Percentiles rank a stretch among this genome's conserved stretches.
These are phyloP conservation scores for Zosterops borbonicus DNA, from an alignment of 2,113 vertebrate species.

Conservation along the genomic window DNA sequence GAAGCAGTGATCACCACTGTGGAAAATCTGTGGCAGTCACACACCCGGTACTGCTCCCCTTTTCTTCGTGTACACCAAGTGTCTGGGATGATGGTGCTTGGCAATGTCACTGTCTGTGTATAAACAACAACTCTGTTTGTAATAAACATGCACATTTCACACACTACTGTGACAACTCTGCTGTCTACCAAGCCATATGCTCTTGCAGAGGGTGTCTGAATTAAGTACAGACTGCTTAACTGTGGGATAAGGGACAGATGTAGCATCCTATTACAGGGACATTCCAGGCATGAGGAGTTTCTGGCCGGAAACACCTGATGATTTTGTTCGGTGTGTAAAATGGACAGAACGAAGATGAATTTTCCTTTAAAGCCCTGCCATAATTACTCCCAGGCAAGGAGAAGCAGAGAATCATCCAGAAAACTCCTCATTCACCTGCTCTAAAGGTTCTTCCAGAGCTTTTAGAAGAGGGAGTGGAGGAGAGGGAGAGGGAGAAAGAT, in stretches of 20 bases:
- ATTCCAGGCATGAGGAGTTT: not conserved
- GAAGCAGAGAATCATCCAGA: not conserved
- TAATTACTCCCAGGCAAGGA: not conserved
- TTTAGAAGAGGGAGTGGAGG: not conserved
- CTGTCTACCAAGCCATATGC: not conserved
- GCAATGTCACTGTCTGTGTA: not conserved
- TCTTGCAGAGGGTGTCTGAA: not conserved
- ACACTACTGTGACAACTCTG: not conserved
- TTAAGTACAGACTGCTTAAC: not conserved
- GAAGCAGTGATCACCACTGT: fast-evolving
- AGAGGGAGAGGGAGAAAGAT: fast-evolving
- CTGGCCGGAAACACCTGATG: not conserved
- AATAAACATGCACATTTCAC: not conserved
- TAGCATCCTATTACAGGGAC: not conserved
- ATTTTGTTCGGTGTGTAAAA: not conserved
- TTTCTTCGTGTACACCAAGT: not conserved
- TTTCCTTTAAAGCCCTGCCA: not conserved
- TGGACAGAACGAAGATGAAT: not conserved
- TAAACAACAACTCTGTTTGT: not conserved
- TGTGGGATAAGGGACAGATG: not conserved
- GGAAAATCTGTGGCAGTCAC: not conserved
- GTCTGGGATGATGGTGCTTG: not conserved
- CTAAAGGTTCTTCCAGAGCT: not conserved
- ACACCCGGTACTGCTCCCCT: not conserved
- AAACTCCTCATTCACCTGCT: not conserved